Base-by-base conservation (phyloP, 2,888 invertebrate species). In the Synergus gifuensis region DNA sequence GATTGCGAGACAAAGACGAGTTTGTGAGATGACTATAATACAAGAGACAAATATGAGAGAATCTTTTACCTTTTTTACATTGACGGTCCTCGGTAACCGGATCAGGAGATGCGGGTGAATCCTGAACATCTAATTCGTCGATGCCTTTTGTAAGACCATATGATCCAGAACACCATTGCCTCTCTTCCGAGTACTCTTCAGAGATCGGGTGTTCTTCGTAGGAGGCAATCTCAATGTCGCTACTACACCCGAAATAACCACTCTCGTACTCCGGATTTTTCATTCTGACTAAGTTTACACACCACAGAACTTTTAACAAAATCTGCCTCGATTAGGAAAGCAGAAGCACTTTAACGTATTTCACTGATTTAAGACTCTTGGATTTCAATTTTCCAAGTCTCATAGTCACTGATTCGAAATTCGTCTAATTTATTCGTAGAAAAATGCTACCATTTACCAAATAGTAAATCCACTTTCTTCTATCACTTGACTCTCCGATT, bases 191-290 rank as follows among this genome's bases (percentile, higher is more conserved):
- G 64, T 49, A 84, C 85, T 44, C 73, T 28, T 42, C 81, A 78
- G 40, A 78, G 64, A 80, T 62, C 7, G 78, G 54, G 79, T 83
- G 82, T 76, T 89, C 89, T 77, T 89, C 89, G 64, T 79, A 83
- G 60, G 79, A 83, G 82, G 79, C 77, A 42, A 84, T 86, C 78
- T 89, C 89, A n/a, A 88, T 83, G 79, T 89, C 89, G 89, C 94
- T 94, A 93, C 96, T 96, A 58, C 40, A 54, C 73, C 54, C 73
- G 94, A 96, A 97, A 92, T 96, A 97, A 84, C 96, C 96, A 92
- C 96, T 96, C 93, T 97, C 97, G 94, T 96, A 95, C 87, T 95
- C 95, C 86, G 94, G 94, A 88, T 95, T 94, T 87, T 95, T 95
- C 88, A 88, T 86, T 49, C 16, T 49, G 44, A 69, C 44, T 54